Percentiles rank a stretch among this genome's conserved stretches.
These are phyloP conservation scores for Choristoneura fumiferana DNA, from an alignment of 1,140 invertebrate species.

Conservation along the genomic window DNA sequence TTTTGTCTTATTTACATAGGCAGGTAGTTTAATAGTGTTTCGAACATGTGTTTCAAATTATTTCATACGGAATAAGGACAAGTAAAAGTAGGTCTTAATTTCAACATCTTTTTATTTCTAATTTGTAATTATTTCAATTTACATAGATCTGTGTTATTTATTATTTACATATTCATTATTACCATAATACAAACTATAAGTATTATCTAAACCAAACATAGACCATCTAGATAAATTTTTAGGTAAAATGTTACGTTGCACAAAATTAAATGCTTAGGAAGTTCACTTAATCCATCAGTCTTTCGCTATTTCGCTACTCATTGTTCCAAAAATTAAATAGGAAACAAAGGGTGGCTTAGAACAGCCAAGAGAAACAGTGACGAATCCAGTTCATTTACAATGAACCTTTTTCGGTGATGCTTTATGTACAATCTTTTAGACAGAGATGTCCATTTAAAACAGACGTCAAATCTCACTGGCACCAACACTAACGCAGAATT, in stretches of 20 bases:
- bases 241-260: background rate
- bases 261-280: background rate
- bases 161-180: constrained; percentile 22
- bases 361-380: constrained; percentile 10
- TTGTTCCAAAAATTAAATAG: constrained; percentile 21
- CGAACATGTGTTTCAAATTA: no score
- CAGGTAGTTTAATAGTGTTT: no score
- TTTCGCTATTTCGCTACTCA: constrained; percentile 37
- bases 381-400: constrained; percentile 7
- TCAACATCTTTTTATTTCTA: constrained; percentile 25
- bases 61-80: no score
- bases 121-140: constrained; percentile 23
- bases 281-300: constrained; percentile 42
- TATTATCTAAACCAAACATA: background rate
- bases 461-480: background rate
- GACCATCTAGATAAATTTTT: background rate
- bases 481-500: background rate
- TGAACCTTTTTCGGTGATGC: background rate
- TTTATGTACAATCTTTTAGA: constrained; percentile 12
- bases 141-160: constrained; percentile 19
- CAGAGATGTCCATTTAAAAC: background rate
- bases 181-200: constrained; percentile 3
- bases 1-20: no score
- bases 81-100: no score
- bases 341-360: constrained; percentile 10